Evolutionary conservation across 2,113 vertebrate species (phyloP).

Genomic region (Calidris pygmaea): DNA sequence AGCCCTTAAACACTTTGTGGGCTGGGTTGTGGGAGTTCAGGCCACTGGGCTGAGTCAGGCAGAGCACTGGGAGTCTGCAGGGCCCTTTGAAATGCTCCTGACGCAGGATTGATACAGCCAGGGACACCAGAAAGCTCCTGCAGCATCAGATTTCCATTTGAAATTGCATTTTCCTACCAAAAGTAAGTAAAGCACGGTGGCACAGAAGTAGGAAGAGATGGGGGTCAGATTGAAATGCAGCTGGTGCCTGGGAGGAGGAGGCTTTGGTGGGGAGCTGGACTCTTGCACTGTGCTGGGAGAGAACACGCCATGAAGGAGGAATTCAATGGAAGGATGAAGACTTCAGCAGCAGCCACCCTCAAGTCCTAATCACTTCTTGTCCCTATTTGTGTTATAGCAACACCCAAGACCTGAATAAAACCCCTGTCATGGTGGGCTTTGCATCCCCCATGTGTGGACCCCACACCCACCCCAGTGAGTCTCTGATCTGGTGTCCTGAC

Average conservation of each 20-base stretch:
- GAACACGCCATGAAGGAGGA: fast-evolving
- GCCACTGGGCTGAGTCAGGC: neutral
- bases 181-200: neutral
- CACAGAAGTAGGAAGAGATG: neutral
- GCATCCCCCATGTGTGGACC: fast-evolving
- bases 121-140: neutral
- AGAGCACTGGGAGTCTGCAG: neutral
- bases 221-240: neutral
- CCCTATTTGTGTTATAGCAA: neutral
- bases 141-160: neutral
- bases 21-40: neutral
- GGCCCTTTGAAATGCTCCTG: neutral
- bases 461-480: fast-evolving
- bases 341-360: neutral
- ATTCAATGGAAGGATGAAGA: neutral
- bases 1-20: neutral
- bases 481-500: neutral
- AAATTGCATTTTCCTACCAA: neutral
- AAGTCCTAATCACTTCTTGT: neutral
- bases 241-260: neutral
- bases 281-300: fast-evolving
- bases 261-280: neutral
- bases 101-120: fast-evolving
- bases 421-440: fast-evolving
- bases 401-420: neutral